These are phyloP conservation scores for Drosophila obscura DNA, from an alignment of 1,140 invertebrate species.

Conservation along the genomic window DNA sequence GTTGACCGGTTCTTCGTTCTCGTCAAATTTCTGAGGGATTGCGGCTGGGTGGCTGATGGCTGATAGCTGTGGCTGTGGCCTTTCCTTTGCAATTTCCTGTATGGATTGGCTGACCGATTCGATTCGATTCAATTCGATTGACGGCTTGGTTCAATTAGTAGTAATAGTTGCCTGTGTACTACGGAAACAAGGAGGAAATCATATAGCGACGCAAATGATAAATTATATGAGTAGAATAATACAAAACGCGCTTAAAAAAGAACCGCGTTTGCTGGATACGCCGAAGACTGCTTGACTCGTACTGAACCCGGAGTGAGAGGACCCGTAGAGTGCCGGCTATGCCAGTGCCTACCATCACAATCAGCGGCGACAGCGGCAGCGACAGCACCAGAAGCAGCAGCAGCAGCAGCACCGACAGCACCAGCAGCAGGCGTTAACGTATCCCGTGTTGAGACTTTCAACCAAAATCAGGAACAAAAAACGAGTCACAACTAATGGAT, in stretches of 20 bases:
- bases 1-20: not conserved
- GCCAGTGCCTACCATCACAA: not conserved
- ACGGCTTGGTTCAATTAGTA: too few relatives aligned
- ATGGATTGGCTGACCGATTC: too few relatives aligned
- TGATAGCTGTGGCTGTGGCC: not conserved
- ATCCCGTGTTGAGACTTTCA: slow-evolving; percentile 67
- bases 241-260: slow-evolving; percentile 84
- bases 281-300: slow-evolving; percentile 84
- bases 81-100: not conserved
- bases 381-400: slow-evolving; percentile 22
- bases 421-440: slow-evolving; percentile 35
- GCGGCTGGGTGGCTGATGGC: too few relatives aligned
- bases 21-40: not conserved
- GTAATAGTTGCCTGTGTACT: slow-evolving; percentile 61
- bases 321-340: slow-evolving; percentile 10
- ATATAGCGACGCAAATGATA: slow-evolving; percentile 84
- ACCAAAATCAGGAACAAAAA: slow-evolving; percentile 37
- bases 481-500: slow-evolving; percentile 27
- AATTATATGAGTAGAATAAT: slow-evolving; percentile 84
- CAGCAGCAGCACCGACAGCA: slow-evolving; percentile 11
- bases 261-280: slow-evolving; percentile 84
- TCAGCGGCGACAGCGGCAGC: slow-evolving; percentile 26
- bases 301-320: slow-evolving; percentile 62
- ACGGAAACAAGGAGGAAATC: slow-evolving; percentile 83
- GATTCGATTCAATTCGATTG: too few relatives aligned